A percentile compares a stretch with the other conserved stretches of the same genome.
phyloP scores from a whole-genome alignment of 2,888 invertebrate species.

The Amiota mariae region DNA sequence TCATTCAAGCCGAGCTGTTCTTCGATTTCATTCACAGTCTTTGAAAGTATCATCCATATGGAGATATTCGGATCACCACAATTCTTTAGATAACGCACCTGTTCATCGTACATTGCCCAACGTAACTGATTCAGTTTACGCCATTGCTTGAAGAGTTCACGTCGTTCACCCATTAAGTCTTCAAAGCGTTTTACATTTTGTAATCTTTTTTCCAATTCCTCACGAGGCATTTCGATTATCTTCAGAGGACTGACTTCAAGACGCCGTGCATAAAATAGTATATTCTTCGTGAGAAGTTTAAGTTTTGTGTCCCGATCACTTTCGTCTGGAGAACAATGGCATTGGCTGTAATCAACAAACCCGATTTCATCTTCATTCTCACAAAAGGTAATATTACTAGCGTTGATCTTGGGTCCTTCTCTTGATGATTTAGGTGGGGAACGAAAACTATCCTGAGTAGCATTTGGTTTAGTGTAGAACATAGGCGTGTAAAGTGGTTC shows the following conservation, averaged over 20 bases:
- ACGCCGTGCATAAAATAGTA: conserved; percentile 53
- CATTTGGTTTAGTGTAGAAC: too few relatives aligned
- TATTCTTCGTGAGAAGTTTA: conserved; percentile 32
- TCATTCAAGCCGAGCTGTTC: conserved; percentile 38
- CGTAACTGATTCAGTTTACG: conserved; percentile 47
- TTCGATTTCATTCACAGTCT: conserved; percentile 63
- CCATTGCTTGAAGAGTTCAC: conserved; percentile 46
- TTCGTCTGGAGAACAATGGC: too few relatives aligned
- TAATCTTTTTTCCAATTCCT: neutral
- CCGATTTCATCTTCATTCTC: too few relatives aligned
- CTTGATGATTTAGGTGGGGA: too few relatives aligned
- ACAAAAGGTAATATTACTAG: too few relatives aligned
- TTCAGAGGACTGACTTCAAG: conserved; percentile 51
- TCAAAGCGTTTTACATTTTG: conserved; percentile 28
- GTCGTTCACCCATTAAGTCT: neutral
- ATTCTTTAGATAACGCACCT: conserved; percentile 42
- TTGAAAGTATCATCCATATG: conserved; percentile 60
- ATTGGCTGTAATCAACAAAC: too few relatives aligned
- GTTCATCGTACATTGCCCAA: conserved; percentile 50
- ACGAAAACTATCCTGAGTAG: too few relatives aligned
- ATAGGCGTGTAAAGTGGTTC: too few relatives aligned
- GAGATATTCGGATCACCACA: conserved; percentile 35
- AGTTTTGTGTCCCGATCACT: conserved; percentile 25
- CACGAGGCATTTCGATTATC: conserved; percentile 25
- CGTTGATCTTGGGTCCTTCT: too few relatives aligned